These are phyloP conservation scores for Caenorhabditis inopinata DNA, from an alignment of 1,140 invertebrate species.

Conservation along the genomic window DNA sequence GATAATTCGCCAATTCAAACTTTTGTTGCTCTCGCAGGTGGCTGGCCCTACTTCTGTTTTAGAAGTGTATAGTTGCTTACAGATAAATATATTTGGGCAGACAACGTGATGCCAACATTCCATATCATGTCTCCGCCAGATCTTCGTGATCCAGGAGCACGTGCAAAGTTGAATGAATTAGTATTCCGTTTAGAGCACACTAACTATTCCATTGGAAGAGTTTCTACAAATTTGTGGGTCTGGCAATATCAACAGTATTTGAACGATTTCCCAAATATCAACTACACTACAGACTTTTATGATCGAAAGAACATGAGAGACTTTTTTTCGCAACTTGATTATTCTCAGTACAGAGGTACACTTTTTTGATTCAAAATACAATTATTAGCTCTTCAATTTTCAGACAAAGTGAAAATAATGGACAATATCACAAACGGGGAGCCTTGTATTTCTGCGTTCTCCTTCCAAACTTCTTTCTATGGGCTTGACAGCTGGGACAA, in stretches of 20 bases:
- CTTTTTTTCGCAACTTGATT: constrained; percentile 64
- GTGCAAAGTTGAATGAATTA: constrained; percentile 59
- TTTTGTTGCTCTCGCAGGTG: constrained; percentile 64
- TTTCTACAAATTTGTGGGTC: constrained; percentile 65
- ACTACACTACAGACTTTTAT: constrained; percentile 61
- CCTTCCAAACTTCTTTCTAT: constrained; percentile 66
- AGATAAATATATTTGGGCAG: constrained; percentile 67
- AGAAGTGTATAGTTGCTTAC: constrained; percentile 28
- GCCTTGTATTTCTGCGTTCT: constrained; percentile 64
- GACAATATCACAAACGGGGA: constrained; percentile 59
- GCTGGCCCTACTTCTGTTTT: too few species aligned
- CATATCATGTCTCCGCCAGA: constrained; percentile 66
- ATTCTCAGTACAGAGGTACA: constrained; percentile 61
- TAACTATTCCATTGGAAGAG: constrained; percentile 62
- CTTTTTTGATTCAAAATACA: background rate
- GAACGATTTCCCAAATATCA: constrained; percentile 64
- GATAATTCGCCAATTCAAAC: constrained; percentile 65
- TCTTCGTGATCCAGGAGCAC: constrained; percentile 43
- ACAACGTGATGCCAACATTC: constrained; percentile 66
- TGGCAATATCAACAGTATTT: constrained; percentile 66
- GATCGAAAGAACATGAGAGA: constrained; percentile 59
- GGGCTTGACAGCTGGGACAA: constrained; percentile 66
- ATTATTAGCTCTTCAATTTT: background rate
- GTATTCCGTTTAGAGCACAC: constrained; percentile 63
- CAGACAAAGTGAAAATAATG: constrained; percentile 59